These are phyloP conservation scores for Parnassius smintheus DNA, from an alignment of 2,888 invertebrate genomes.

Conservation along the genomic window DNA sequence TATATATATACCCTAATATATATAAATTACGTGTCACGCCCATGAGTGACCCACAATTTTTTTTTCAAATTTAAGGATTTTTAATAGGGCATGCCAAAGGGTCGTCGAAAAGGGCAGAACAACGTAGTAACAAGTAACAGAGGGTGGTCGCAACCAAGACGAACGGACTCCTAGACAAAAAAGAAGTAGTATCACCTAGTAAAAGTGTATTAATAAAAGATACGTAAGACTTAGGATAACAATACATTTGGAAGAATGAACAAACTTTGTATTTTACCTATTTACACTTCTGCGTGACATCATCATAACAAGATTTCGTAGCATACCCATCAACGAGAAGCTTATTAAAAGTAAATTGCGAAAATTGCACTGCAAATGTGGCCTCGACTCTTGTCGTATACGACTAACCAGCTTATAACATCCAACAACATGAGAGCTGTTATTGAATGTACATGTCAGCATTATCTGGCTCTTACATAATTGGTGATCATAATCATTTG, in stretches of 20 bases:
- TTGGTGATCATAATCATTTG: constrained; percentile 5
- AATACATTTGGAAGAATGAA: not conserved
- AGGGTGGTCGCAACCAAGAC: too few species aligned
- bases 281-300: constrained; percentile 37
- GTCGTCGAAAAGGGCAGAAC: too few species aligned
- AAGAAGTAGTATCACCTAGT: too few species aligned
- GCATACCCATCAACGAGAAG: constrained; percentile 60
- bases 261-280: constrained; percentile 32
- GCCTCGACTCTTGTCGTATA: constrained; percentile 59
- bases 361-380: constrained; percentile 79
- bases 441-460: not conserved
- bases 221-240: too few species aligned
- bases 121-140: too few species aligned
- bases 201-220: too few species aligned
- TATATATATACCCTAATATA: too few species aligned
- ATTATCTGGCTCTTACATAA: constrained; percentile 8
- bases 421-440: constrained; percentile 40
- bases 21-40: too few species aligned
- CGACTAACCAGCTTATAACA: constrained; percentile 63
- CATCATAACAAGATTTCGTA: constrained; percentile 58
- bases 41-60: too few species aligned
- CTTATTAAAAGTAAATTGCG: constrained; percentile 79
- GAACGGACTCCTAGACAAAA: too few species aligned
- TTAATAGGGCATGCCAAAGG: too few species aligned
- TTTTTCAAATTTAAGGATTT: too few species aligned